These are phyloP conservation scores for Puffinus mauretanicus DNA, from an alignment of 2,113 vertebrate species.

Conservation along the genomic window DNA sequence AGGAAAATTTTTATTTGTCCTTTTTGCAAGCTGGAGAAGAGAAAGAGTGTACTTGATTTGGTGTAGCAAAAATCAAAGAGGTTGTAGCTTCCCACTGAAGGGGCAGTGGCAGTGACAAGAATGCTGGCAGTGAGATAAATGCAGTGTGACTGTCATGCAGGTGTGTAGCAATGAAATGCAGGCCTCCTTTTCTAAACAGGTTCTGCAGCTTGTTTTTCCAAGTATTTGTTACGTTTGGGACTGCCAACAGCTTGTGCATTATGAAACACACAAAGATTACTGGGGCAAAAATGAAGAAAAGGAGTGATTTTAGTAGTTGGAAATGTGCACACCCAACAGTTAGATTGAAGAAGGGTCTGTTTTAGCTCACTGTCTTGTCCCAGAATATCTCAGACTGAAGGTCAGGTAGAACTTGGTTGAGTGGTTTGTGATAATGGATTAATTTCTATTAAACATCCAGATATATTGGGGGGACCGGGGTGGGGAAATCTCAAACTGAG, in stretches of 20 bases:
- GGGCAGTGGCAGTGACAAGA: not conserved
- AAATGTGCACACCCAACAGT: not conserved
- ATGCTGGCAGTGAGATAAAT: not conserved
- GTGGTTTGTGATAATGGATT: not conserved
- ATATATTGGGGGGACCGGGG: not conserved
- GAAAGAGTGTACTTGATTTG: not conserved
- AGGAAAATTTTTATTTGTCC: not conserved
- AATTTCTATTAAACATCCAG: not conserved
- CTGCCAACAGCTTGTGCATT: not conserved
- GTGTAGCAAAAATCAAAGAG: not conserved
- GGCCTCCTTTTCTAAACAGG: not conserved
- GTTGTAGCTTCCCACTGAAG: not conserved
- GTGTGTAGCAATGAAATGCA: not conserved
- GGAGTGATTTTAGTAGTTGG: not conserved
- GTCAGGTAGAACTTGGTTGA: not conserved
- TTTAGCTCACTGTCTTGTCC: not conserved
- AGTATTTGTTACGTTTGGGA: not conserved
- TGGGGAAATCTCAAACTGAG: not conserved
- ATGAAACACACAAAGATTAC: not conserved
- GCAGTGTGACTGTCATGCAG: not conserved
- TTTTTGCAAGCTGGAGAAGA: not conserved
- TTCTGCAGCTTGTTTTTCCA: not conserved
- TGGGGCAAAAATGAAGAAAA: not conserved
- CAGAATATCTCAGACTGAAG: not conserved
- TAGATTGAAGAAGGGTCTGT: not conserved